phyloP scores from a whole-genome alignment of 2,797 vertebrate genomes.

The Galago senegalensis region DNA sequence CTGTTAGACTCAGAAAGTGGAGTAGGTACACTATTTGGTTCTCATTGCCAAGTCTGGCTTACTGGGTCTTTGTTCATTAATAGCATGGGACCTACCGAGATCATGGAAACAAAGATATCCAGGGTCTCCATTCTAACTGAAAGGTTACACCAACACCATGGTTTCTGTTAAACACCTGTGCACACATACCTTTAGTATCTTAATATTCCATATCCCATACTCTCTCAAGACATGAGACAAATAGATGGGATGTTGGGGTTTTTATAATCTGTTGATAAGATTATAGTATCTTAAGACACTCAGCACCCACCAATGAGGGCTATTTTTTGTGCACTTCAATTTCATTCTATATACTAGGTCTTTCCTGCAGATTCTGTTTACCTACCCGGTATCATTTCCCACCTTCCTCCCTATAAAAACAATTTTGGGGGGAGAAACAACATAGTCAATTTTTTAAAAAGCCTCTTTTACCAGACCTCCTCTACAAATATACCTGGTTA shows the following conservation, averaged over 20 bases:
- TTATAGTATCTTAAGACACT: not conserved
- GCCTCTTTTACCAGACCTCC: not conserved
- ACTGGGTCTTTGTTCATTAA: not conserved
- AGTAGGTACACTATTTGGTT: not conserved
- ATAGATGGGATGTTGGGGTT: not conserved
- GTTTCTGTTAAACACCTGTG: not conserved
- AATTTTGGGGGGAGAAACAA: not conserved
- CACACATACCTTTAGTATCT: not conserved
- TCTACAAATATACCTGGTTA: not conserved
- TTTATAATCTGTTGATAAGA: not conserved
- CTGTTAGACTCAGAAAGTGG: not conserved
- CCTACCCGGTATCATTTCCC: not conserved
- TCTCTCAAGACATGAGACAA: not conserved
- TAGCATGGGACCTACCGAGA: not conserved
- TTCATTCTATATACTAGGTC: not conserved
- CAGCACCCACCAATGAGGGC: not conserved
- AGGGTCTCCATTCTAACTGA: not conserved
- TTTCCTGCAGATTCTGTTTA: not conserved
- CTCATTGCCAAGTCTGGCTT: not conserved
- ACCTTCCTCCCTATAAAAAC: not conserved
- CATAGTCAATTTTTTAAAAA: not conserved
- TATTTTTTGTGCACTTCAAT: not conserved
- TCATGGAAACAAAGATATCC: not conserved
- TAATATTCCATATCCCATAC: not conserved
- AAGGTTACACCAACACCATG: too few species aligned